Percentiles rank a stretch among this genome's conserved stretches.
Conservation (phyloP, 2,797 vertebrate genomes). For the Myotis daubentonii region DNA sequence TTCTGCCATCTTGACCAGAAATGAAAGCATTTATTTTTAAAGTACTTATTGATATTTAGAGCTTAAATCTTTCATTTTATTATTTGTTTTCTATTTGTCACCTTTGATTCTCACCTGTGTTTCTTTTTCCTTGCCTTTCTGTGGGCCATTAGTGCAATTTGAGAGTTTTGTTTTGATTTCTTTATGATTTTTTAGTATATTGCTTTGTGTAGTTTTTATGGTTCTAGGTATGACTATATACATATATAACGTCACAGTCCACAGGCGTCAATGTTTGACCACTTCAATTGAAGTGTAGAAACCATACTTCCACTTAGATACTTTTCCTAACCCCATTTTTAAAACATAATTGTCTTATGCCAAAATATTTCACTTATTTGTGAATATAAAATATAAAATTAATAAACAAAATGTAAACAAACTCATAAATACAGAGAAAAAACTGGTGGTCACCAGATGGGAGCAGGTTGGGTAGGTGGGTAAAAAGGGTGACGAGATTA, state of each 20-base stretch:
- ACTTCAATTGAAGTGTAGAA: too few species aligned
- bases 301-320: not conserved
- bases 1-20: not conserved
- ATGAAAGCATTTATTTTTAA: slow-evolving; percentile 10
- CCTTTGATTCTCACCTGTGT: not conserved
- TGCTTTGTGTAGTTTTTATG: not conserved
- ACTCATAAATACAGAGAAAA: too few species aligned
- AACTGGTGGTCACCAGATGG: too few species aligned
- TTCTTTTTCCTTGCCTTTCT: not conserved
- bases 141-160: slow-evolving; percentile 11
- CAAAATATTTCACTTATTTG: not conserved
- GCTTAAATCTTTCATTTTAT: not conserved
- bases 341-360: not conserved
- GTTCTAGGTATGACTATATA: not conserved
- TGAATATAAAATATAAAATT: not conserved
- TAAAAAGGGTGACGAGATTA: too few species aligned
- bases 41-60: not conserved
- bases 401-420: not conserved
- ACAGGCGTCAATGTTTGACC: not conserved
- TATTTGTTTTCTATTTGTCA: not conserved
- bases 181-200: not conserved
- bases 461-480: too few species aligned
- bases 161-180: not conserved
- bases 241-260: not conserved
- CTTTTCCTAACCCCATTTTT: not conserved